Base-by-base conservation (phyloP, 1,140 invertebrate species). In the Triops longicaudatus region DNA sequence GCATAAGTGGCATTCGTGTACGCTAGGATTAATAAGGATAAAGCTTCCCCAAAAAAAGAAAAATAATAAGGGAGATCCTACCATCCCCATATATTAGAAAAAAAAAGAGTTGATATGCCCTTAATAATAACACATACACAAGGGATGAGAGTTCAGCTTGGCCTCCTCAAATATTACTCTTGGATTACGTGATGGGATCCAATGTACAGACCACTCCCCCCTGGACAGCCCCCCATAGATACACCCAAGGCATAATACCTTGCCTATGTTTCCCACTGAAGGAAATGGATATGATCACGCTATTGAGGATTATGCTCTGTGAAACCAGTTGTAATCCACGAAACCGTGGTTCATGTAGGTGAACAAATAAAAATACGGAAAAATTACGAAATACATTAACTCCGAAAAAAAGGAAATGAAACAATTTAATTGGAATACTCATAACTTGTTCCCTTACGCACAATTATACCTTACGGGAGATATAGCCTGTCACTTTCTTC, bases 81-180 rank as follows among this genome's bases (percentile, higher is more conserved):
- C 22, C 50, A 14, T 22, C 44, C 50, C 10, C 3, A 9, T 6
- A 63, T n/a, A 63, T 14, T n/a, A 63, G 14, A 63, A 63, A 22
- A 63, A 44, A 63, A 63, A 63, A 63, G 50, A 63, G 50, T 63
- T 63, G n/a, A 63, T 5, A 63, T 63, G 14, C 22, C 50, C 22
- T n/a, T 63, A 63, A 63, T 63, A 63, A 63, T 63, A 63, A 63
- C 50, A 63, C 50, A 63, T 63, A 22, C 43, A 44, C 50, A 37
- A 37, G 31, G 50, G 50, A n/a, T 22, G 50, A 22, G 50, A 63
- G 50, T 63, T 63, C 17, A 22, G 31, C 31, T 37, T 22, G 22
- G 50, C 14, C 50, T 63, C 50, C 50, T 22, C 14, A 17, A n/a
- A 63, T 63, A 63, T 63, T 63, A 63, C 50, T 63, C 14, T 63